Percentiles rank a stretch among this genome's conserved stretches.
phyloP scores from a whole-genome alignment of 1,140 invertebrate genomes.

The Pissodes strobi region DNA sequence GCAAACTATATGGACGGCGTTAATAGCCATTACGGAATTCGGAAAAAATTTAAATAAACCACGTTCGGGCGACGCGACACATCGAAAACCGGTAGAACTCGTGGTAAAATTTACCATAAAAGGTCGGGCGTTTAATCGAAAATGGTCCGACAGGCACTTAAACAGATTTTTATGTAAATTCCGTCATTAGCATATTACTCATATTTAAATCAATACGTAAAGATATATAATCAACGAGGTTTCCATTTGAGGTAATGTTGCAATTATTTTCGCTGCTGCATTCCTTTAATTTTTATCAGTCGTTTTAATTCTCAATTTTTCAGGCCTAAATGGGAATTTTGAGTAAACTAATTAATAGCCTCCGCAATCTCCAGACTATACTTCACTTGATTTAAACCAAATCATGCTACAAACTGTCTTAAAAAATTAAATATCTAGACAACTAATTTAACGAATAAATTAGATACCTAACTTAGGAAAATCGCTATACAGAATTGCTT shows the following conservation, averaged over 20 bases:
- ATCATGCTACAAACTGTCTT: too few species aligned
- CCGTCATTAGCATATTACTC: constrained; percentile 30
- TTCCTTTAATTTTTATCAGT: too few species aligned
- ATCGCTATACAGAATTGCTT: too few species aligned
- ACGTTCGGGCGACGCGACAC: not conserved
- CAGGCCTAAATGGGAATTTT: too few species aligned
- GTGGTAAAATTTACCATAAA: constrained; percentile 29
- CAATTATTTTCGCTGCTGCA: not conserved
- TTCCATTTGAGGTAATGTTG: constrained; percentile 18
- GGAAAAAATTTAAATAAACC: constrained; percentile 5
- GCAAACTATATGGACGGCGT: too few species aligned
- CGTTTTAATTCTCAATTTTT: too few species aligned
- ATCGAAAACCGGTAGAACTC: constrained; percentile 23
- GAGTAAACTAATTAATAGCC: too few species aligned
- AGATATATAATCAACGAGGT: constrained; percentile 14
- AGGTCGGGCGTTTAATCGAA: constrained; percentile 13
- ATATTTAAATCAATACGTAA: constrained; percentile 32
- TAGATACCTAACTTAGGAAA: too few species aligned
- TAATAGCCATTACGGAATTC: not conserved
- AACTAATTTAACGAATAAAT: too few species aligned
- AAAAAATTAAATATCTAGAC: too few species aligned
- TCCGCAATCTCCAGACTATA: too few species aligned
- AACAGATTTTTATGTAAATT: constrained; percentile 32
- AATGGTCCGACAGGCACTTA: constrained; percentile 21
- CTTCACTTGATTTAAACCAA: too few species aligned